These are phyloP conservation scores for Lasioglossum albipes DNA, from an alignment of 1,140 invertebrate genomes.

Conservation along the genomic window DNA sequence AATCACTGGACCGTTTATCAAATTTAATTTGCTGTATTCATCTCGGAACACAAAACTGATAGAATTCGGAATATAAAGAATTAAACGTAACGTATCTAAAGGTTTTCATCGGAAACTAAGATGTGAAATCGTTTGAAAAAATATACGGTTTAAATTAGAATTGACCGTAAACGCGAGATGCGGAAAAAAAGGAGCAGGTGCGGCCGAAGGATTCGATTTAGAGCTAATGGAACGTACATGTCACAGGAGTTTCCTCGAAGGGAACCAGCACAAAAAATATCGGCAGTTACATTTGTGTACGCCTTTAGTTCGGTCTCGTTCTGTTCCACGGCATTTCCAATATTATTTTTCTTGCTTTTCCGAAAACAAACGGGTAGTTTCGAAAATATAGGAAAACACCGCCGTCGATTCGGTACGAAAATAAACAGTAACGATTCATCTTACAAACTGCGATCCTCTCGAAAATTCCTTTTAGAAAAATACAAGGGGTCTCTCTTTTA, in stretches of 20 bases:
- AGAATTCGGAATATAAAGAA: too few relatives aligned
- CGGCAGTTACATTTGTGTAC: constrained; percentile 32
- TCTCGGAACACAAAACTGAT: too few relatives aligned
- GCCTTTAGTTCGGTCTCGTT: background rate
- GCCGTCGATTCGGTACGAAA: too few relatives aligned
- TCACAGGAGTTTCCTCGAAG: constrained; percentile 18
- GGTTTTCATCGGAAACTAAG: background rate
- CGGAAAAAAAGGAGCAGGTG: constrained; percentile 30
- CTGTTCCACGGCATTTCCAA: background rate
- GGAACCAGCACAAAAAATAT: constrained; percentile 6
- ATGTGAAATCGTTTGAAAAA: background rate
- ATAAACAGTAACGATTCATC: too few relatives aligned
- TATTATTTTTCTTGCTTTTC: background rate
- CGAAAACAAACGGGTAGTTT: background rate
- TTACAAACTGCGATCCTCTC: too few relatives aligned
- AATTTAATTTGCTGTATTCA: too few relatives aligned
- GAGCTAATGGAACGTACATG: constrained; percentile 38
- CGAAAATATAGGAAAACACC: too few relatives aligned
- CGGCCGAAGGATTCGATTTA: constrained; percentile 38
- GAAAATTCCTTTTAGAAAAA: too few relatives aligned
- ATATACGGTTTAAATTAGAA: constrained; percentile 18
- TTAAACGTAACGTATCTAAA: too few relatives aligned
- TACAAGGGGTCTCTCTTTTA: too few relatives aligned
- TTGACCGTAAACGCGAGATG: constrained; percentile 18
- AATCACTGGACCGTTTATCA: too few relatives aligned